phyloP scores from a whole-genome alignment of 2,113 vertebrate genomes.

The Archilochus colubris region DNA sequence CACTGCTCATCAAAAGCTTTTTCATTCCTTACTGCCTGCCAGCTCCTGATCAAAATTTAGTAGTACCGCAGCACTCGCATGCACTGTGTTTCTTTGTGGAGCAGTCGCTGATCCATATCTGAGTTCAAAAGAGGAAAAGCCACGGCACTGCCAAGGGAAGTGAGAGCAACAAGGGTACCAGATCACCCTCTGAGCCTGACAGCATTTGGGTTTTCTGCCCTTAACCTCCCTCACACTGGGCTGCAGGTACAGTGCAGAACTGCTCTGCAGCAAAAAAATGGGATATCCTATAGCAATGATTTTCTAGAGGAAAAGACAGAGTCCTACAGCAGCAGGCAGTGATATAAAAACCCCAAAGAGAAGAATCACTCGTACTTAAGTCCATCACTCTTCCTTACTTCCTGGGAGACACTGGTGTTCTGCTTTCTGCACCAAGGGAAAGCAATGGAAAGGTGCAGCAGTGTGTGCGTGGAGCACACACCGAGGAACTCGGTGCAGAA shows the following conservation, averaged over 20 bases:
- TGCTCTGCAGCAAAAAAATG: neutral
- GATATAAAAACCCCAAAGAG: neutral
- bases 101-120: neutral
- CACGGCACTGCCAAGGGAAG: neutral
- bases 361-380: neutral
- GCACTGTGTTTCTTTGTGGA: neutral
- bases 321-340: neutral
- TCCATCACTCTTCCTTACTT: neutral
- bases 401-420: neutral
- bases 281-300: neutral
- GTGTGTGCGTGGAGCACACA: neutral
- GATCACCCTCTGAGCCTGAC: neutral
- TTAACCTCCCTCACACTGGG: neutral
- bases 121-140: neutral
- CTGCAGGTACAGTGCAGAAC: neutral
- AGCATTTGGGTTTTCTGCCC: neutral
- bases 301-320: neutral
- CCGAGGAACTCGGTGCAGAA: neutral
- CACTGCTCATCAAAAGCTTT: neutral
- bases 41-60: constrained; percentile 35
- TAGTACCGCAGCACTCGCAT: neutral
- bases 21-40: neutral
- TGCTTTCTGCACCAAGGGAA: neutral
- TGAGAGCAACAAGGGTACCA: neutral
- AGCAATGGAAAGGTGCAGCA: neutral